phyloP scores from a whole-genome alignment of 2,888 invertebrate genomes.

The Macrophya annulata region DNA sequence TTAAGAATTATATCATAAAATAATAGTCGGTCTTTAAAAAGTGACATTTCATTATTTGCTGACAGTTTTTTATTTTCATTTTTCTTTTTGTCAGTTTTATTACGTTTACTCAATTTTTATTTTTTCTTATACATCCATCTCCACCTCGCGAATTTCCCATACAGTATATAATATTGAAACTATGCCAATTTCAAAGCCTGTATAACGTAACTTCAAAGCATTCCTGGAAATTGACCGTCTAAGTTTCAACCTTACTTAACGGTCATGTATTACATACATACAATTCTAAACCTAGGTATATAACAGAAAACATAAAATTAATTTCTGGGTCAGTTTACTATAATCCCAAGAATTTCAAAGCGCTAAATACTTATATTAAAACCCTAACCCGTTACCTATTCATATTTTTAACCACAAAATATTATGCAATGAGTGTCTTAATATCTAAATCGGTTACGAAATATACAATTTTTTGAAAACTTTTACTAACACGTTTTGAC shows the following conservation, averaged over 20 bases:
- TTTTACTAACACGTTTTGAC: not conserved
- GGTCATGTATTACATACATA: not conserved
- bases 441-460: not conserved
- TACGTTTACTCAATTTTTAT: not conserved
- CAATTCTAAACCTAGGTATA: not conserved
- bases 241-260: not conserved
- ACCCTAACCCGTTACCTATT: not conserved
- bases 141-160: not conserved
- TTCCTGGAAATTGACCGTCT: slow-evolving; percentile 14
- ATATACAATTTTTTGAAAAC: not conserved
- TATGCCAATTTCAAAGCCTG: slow-evolving; percentile 15
- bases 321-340: slow-evolving; percentile 41
- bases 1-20: not conserved
- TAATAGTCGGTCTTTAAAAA: not conserved
- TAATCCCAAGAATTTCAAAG: not conserved
- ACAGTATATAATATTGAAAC: slow-evolving; percentile 29
- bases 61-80: not conserved
- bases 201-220: slow-evolving; percentile 30
- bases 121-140: no score
- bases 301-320: not conserved
- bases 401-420: not conserved
- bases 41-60: not conserved
- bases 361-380: no score
- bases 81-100: not conserved
- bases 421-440: not conserved